Evolutionary conservation across 2,113 vertebrate genomes (phyloP), one percentile per base, ranked within the genome.

Genomic region (Onychorhynchus coronatus): DNA sequence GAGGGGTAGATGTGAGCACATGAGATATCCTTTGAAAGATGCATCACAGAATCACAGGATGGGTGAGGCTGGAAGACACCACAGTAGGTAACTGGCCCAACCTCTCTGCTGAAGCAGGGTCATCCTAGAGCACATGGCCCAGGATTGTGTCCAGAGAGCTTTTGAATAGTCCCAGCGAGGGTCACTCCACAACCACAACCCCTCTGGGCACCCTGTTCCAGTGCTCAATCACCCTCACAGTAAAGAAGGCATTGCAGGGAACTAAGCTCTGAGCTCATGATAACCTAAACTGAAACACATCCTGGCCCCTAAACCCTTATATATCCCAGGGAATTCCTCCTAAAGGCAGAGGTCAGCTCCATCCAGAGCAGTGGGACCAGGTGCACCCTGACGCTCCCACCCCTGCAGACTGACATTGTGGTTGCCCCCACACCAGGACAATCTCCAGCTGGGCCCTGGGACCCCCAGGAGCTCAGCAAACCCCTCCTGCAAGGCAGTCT

Each of bases 221-320:
- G 41, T 35, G 63, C 31, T 56, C n/a, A 37, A 4, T 9, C 4
- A 37, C 22, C 9, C 42, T 37, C 12, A 23, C 41, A 71, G 42
- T 14, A 49, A 28, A 23, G 3, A 66, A 55, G 9, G 23, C 21
- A 15, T 49, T n/a, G 22, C 14, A 49, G 46, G 23, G 37, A 63
- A 7, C 15, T 23, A n/a, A 6, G 22, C 31, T 42, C 8, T 44
- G 37, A 49, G 42, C 28, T 47, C 24, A 42, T 0, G 0, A 5
- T 8, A 24, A 6, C 11, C 8, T 63, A n/a, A 85, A 85, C 5
- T 28, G 74, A 44, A 50, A 23, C 5, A 9, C 6, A 24, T 33
- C 33, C 73, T 78, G 37, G 8, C 59, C 47, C 44, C 47, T 17
- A 50, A 66, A 46, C 6, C 42, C 7, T 9, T 27, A 20, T 6